Percentiles rank a stretch among this genome's conserved stretches.
Conservation (phyloP, 1,140 invertebrate genomes). For the Dryas iulia region DNA sequence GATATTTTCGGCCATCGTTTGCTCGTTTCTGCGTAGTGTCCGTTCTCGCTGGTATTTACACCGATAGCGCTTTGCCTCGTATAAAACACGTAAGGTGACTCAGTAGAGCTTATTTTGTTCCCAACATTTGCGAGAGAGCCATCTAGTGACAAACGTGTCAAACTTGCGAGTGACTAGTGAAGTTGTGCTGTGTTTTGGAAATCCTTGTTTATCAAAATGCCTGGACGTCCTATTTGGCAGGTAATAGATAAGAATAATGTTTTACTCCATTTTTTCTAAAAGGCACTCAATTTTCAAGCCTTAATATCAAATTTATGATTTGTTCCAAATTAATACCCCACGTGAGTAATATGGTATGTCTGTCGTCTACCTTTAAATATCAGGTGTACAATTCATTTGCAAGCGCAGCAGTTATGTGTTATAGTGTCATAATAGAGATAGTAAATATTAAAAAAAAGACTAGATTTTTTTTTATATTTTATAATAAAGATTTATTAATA, state of each 20-base stretch:
- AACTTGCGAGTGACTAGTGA: constrained; percentile 54
- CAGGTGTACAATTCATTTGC: not conserved
- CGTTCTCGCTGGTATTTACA: constrained; percentile 70
- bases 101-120: constrained; percentile 76
- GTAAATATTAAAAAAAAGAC: too few relatives aligned
- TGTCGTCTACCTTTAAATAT: not conserved
- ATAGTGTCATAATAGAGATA: too few relatives aligned
- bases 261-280: not conserved
- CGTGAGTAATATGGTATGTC: not conserved
- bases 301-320: not conserved
- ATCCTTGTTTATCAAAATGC: constrained; percentile 64
- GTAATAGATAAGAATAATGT: constrained; percentile 39
- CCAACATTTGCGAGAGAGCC: constrained; percentile 74
- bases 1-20: constrained; percentile 70
- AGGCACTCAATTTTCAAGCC: too few relatives aligned
- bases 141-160: constrained; percentile 65
- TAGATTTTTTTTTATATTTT: too few relatives aligned
- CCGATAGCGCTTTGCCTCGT: constrained; percentile 59
- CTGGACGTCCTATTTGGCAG: constrained; percentile 80
- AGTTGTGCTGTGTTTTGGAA: constrained; percentile 45
- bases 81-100: constrained; percentile 79
- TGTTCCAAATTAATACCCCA: not conserved
- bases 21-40: constrained; percentile 66
- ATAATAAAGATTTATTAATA: too few relatives aligned
- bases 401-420: too few relatives aligned